phyloP scores from a whole-genome alignment of 1,140 invertebrate species.

The Drosophila equinoxialis region DNA sequence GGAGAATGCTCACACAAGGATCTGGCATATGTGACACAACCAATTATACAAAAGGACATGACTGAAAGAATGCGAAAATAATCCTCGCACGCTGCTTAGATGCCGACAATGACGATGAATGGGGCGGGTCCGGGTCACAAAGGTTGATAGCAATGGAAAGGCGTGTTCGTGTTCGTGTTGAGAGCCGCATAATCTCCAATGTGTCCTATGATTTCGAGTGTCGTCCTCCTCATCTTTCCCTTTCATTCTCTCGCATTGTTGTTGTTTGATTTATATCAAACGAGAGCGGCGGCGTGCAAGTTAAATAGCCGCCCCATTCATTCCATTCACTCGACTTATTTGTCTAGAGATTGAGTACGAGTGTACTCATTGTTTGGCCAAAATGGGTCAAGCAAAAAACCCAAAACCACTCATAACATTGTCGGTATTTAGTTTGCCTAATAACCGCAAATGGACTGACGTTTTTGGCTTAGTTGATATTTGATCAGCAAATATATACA shows the following conservation, averaged over 20 bases:
- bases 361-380: conserved; percentile 8
- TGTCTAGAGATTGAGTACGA: conserved; percentile 30
- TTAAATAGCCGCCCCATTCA: conserved; percentile 32
- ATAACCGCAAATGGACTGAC: conserved; percentile 38
- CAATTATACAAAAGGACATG: conserved; percentile 75
- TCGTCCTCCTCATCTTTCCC: conserved; percentile 39
- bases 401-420: conserved; percentile 21
- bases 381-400: conserved; percentile 36
- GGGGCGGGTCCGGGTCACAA: conserved; percentile 36
- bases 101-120: conserved; percentile 49
- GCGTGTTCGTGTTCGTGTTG: conserved; percentile 49
- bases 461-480: conserved; percentile 22
- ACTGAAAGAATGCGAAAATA: conserved; percentile 63
- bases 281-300: conserved; percentile 35
- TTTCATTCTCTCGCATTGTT: conserved; percentile 52
- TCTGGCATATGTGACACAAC: conserved; percentile 64
- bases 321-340: conserved; percentile 34
- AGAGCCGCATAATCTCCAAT: conserved; percentile 65
- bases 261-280: conserved; percentile 73
- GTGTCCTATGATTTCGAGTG: conserved; percentile 56
- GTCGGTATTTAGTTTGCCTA: conserved; percentile 27
- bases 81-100: conserved; percentile 77
- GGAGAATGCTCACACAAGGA: conserved; percentile 34
- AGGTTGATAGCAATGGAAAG: conserved; percentile 30
- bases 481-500: conserved; percentile 18